Evolutionary conservation across 2,797 vertebrate genomes (phyloP).

Genomic region (Monodelphis domestica): DNA sequence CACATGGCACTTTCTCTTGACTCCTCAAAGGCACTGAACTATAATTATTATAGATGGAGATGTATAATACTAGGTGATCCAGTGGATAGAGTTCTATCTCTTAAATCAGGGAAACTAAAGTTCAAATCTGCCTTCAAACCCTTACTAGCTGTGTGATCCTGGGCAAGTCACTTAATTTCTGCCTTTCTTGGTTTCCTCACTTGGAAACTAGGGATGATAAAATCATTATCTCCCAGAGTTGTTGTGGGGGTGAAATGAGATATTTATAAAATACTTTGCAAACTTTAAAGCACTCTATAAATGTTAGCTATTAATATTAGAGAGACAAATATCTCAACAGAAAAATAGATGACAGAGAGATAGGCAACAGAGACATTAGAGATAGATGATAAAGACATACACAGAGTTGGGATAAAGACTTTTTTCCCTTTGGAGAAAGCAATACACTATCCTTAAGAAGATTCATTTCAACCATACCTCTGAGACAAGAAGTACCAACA

Average conservation of each 20-base stretch:
- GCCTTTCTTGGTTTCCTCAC: background rate
- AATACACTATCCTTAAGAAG: too few species aligned
- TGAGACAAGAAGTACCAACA: too few species aligned
- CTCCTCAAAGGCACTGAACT: background rate
- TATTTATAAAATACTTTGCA: background rate
- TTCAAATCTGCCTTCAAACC: background rate
- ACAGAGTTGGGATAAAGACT: too few species aligned
- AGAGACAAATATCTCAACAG: background rate
- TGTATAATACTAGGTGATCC: background rate
- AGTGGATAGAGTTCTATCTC: background rate
- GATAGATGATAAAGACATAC: too few species aligned
- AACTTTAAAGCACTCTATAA: background rate
- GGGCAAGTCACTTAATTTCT: background rate
- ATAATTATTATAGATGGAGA: background rate
- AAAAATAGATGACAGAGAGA: background rate
- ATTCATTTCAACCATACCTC: too few species aligned
- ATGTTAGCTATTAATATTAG: background rate
- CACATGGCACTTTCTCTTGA: background rate
- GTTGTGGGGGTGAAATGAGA: background rate
- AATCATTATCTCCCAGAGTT: background rate
- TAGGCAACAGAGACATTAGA: background rate
- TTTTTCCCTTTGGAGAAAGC: too few species aligned
- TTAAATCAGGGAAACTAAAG: background rate
- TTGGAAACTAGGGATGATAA: background rate
- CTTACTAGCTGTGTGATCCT: background rate